These are phyloP conservation scores for Phoebastria nigripes DNA, from an alignment of 2,797 vertebrate genomes.

Conservation along the genomic window DNA sequence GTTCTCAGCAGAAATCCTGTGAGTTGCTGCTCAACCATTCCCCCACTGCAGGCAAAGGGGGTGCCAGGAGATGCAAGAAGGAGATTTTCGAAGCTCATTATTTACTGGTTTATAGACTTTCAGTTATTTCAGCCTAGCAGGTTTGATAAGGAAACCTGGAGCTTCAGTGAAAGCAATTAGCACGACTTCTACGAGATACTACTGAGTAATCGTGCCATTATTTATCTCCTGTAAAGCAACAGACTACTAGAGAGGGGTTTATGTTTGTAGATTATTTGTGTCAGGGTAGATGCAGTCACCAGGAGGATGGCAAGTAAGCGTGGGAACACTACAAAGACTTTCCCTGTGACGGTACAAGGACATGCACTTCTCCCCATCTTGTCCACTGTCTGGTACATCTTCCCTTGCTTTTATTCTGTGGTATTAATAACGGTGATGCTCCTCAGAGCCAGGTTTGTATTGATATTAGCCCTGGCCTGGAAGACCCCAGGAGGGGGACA, in stretches of 20 bases:
- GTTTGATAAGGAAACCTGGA: conserved; percentile 16
- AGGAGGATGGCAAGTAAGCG: neutral
- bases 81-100: neutral
- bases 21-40: neutral
- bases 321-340: neutral
- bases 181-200: neutral
- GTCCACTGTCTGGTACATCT: neutral
- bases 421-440: neutral
- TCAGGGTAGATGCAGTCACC: neutral
- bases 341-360: neutral
- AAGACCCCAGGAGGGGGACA: neutral
- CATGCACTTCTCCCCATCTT: neutral
- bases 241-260: neutral
- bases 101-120: neutral
- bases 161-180: conserved; percentile 5
- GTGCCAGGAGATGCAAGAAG: neutral
- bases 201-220: neutral
- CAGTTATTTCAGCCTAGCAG: neutral
- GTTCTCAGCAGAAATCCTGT: neutral
- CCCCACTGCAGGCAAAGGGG: neutral
- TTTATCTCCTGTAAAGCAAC: neutral
- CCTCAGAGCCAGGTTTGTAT: neutral
- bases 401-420: neutral
- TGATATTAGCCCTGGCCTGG: neutral
- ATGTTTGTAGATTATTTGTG: neutral